phyloP scores from a whole-genome alignment of 1,140 invertebrate species.

The Nephila pilipes region DNA sequence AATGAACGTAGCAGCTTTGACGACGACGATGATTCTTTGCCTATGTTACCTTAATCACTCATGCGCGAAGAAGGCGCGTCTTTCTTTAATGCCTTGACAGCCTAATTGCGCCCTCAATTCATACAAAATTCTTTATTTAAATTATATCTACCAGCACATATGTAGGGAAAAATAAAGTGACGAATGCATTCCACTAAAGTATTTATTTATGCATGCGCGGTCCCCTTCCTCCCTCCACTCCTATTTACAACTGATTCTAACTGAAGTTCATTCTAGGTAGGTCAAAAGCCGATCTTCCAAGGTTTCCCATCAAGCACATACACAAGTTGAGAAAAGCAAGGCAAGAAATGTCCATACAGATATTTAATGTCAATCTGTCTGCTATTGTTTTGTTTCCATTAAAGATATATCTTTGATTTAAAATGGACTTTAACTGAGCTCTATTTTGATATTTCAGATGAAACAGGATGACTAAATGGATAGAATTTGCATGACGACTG shows the following conservation, averaged over 20 bases:
- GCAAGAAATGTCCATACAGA: not conserved
- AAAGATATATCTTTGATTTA: not conserved
- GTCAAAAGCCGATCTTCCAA: not conserved
- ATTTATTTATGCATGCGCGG: constrained; percentile 8
- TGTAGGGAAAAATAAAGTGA: not conserved
- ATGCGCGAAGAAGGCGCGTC: not conserved
- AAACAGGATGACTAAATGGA: too few species aligned
- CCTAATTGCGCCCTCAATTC: not conserved
- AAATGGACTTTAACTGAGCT: too few species aligned
- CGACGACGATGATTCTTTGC: too few species aligned
- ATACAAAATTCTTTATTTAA: not conserved
- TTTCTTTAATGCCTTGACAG: not conserved
- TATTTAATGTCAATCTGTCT: not conserved
- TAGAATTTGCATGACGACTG: too few species aligned
- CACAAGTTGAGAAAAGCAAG: not conserved
- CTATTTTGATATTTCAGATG: too few species aligned
- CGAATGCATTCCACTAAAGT: not conserved
- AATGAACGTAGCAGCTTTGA: too few species aligned
- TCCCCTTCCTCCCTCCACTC: not conserved
- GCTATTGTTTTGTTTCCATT: not conserved
- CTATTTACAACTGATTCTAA: not conserved
- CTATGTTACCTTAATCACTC: not conserved
- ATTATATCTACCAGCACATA: not conserved
- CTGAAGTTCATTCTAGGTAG: not conserved
- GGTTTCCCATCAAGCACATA: not conserved